Conservation (phyloP, 2,113 vertebrate species). For the Carettochelys insculpta region DNA sequence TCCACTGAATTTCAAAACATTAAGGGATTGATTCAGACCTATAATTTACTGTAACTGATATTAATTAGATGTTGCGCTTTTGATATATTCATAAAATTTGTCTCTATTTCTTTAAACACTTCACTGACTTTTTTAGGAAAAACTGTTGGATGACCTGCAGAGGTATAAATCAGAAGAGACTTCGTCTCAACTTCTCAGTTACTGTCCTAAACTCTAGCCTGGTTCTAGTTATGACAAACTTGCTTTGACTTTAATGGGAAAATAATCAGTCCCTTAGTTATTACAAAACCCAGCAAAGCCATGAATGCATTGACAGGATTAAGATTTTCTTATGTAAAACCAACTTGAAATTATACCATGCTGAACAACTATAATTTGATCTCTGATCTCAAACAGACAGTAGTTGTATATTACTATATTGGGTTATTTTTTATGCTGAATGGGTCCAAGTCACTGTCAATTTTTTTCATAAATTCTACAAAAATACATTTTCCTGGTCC, state of each 20-base stretch:
- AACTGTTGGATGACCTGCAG: background rate
- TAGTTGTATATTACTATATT: background rate
- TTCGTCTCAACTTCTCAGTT: background rate
- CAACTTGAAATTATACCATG: rapidly evolving
- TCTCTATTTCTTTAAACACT: background rate
- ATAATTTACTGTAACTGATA: background rate
- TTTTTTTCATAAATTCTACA: too few species aligned
- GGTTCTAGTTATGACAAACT: background rate
- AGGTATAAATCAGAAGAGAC: background rate
- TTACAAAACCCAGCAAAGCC: background rate
- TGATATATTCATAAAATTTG: background rate
- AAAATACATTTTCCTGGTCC: too few species aligned
- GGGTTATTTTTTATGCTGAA: background rate
- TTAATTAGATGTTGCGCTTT: background rate
- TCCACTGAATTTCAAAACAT: background rate
- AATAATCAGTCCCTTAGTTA: background rate
- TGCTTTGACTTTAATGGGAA: background rate
- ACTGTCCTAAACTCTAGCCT: background rate
- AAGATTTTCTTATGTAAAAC: background rate
- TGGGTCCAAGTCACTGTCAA: background rate
- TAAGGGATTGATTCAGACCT: background rate
- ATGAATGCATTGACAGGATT: background rate
- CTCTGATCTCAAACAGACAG: background rate
- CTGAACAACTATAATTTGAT: background rate
- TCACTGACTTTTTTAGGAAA: background rate